Base-by-base conservation (phyloP, 2,797 vertebrate genomes). In the Spinibarbus caldwelli region DNA sequence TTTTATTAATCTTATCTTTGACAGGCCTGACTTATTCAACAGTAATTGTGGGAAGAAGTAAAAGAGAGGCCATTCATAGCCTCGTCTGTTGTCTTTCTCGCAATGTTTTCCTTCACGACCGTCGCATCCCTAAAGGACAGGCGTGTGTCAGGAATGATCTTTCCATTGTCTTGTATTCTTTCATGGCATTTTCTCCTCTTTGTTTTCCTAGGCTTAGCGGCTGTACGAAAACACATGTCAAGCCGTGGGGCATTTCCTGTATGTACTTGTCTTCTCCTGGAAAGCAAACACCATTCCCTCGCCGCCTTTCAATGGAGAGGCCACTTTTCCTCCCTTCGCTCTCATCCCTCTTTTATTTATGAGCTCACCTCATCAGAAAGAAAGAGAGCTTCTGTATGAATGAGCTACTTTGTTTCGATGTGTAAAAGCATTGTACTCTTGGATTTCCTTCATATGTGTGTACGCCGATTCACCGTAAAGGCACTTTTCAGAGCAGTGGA, bases 371-470 rank as follows among this genome's bases (percentile, higher is more conserved):
- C 88, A 90, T 86, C 52, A 49, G 52, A 75, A 82, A 80, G 49
- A 91, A 91, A 76, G 64, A 88, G 89, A 91, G 91, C 93, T 91
- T 49, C 59, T 62, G 77, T 49, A 77, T 89, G 84, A 89, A 89
- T 84, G 81, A 87, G 80, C 19, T 1, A 21, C 84, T 87, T 89
- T 89, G 88, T 87, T 84, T 59, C 49, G n/a, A 78, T 92, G 87
- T 91, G 89, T 91, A 86, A 88, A 90, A 86, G 86, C 90, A 90
- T 92, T 93, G 92, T 93, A 86, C 89, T 90, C 87, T 76, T 57
- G 83, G 81, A 88, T 90, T 83, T 41, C 83, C 29, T 5, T 77
- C 59, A 70, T 54, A 68, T 76, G 82, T 78, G n/a, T n/a, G 29
- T 59, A 86, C 19, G 38, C 62, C 14, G 72, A 72, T 52, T 77